Evolutionary conservation across 2,113 vertebrate genomes (phyloP).

Genomic region (Pica pica): DNA sequence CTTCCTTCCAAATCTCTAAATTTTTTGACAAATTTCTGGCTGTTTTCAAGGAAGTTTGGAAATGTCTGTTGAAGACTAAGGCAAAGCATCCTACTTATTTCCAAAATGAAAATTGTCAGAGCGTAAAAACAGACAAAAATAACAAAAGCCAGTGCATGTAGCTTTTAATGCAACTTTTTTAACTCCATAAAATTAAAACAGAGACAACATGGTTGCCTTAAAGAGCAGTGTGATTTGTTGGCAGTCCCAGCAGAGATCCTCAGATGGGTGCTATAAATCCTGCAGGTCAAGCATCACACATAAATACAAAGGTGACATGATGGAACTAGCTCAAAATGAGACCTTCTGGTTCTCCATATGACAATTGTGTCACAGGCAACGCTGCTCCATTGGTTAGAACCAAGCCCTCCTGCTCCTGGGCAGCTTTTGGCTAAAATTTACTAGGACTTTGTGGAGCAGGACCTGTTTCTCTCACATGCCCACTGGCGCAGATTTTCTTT

Average conservation of each 20-base stretch:
- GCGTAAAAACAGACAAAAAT: not conserved
- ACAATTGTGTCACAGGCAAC: fast-evolving
- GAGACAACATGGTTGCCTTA: not conserved
- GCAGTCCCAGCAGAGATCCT: not conserved
- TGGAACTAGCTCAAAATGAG: not conserved
- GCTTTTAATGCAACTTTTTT: not conserved
- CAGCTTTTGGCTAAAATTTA: not conserved
- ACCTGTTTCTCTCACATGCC: fast-evolving
- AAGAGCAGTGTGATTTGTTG: not conserved
- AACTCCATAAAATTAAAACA: not conserved
- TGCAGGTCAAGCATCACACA: not conserved
- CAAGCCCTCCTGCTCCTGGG: not conserved
- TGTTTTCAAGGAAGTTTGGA: not conserved
- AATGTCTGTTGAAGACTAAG: not conserved
- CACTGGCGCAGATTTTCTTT: not conserved
- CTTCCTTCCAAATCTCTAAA: not conserved
- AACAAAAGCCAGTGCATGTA: not conserved
- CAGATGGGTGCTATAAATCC: not conserved
- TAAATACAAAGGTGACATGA: not conserved
- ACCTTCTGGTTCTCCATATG: not conserved
- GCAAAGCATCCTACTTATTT: not conserved
- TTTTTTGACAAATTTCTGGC: not conserved
- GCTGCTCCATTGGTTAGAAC: fast-evolving
- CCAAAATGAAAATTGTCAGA: not conserved
- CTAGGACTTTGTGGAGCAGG: fast-evolving